These are phyloP conservation scores for Leptopilina drosophilae DNA, from an alignment of 2,888 invertebrate genomes.

Conservation along the genomic window DNA sequence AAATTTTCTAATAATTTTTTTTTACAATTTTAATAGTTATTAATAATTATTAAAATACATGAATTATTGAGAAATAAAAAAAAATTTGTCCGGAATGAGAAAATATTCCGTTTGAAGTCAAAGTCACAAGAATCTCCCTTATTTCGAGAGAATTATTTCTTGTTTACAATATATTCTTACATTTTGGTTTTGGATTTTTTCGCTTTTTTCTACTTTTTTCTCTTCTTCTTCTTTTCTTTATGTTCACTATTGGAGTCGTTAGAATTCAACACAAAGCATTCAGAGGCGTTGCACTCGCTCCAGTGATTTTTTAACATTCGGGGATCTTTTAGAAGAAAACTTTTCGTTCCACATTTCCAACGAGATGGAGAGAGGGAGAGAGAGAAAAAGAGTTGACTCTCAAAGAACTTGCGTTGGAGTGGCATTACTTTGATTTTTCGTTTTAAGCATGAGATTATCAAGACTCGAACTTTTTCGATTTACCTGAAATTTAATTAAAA, in stretches of 20 bases:
- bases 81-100: not conserved
- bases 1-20: too few relatives aligned
- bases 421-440: conserved; percentile 30
- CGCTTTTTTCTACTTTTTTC: not conserved
- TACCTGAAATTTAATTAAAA: conserved; percentile 30
- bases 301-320: conserved; percentile 30
- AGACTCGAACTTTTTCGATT: conserved; percentile 31
- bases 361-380: too few relatives aligned
- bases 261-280: conserved; percentile 31
- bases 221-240: too few relatives aligned
- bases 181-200: conserved; percentile 13
- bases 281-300: conserved; percentile 35
- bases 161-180: conserved; percentile 7
- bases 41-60: too few relatives aligned
- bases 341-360: conserved; percentile 20
- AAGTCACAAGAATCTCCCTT: not conserved
- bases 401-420: conserved; percentile 22
- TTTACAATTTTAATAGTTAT: too few relatives aligned
- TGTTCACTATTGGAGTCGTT: conserved; percentile 12
- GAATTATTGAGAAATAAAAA: too few relatives aligned
- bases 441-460: conserved; percentile 19
- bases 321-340: conserved; percentile 38
- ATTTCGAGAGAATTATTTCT: not conserved
- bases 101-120: not conserved
- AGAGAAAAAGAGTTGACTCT: conserved; percentile 7